phyloP scores from a whole-genome alignment of 1,140 invertebrate species.

The Nomia melanderi region DNA sequence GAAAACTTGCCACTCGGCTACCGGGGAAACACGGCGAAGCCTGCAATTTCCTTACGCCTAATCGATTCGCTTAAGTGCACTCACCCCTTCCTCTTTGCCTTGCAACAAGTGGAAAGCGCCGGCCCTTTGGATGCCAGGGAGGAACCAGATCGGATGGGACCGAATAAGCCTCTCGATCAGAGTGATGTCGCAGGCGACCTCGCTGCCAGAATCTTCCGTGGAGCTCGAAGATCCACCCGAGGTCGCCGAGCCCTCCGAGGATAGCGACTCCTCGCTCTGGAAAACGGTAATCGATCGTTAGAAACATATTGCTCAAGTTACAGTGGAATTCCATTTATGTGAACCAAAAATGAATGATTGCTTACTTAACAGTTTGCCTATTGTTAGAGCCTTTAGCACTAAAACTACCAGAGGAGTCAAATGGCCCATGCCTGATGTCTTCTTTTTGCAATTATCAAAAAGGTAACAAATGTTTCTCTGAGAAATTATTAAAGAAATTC shows the following conservation, averaged over 20 bases:
- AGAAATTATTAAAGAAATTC: too few species aligned
- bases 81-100: conserved; percentile 95
- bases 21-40: background rate
- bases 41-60: conserved; percentile 38
- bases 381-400: too few species aligned
- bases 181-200: conserved; percentile 88
- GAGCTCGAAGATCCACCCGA: conserved; percentile 73
- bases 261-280: conserved; percentile 78
- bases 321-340: too few species aligned
- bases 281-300: background rate
- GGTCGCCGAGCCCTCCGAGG: conserved; percentile 76
- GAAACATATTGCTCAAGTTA: too few species aligned
- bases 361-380: too few species aligned
- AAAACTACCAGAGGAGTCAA: too few species aligned
- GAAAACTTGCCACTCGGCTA: conserved; percentile 6
- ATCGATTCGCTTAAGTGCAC: conserved; percentile 67
- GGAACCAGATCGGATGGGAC: conserved; percentile 97
- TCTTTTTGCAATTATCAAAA: too few species aligned
- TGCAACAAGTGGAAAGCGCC: conserved; percentile 96
- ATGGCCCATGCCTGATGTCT: too few species aligned
- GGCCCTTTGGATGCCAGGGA: conserved; percentile 94
- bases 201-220: conserved; percentile 75
- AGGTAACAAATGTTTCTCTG: too few species aligned
- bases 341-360: too few species aligned
- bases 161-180: conserved; percentile 92